Base-by-base conservation (phyloP, 2,888 invertebrate species). In the Yponomeuta evonymella region DNA sequence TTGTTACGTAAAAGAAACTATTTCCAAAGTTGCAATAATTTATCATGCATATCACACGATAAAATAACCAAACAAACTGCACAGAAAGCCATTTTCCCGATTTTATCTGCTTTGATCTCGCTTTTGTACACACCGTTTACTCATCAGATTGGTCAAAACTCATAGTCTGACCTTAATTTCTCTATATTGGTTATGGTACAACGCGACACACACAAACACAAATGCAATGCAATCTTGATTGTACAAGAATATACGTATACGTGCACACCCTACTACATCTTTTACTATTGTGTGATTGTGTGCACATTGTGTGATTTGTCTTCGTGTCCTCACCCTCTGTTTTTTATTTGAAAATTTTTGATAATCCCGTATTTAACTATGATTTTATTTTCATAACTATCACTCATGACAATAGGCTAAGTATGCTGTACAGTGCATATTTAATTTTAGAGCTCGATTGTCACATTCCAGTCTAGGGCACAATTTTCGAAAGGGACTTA, bases 271-370 rank as follows among this genome's bases (percentile, higher is more conserved):
- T n/a, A n/a, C 36, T 67, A 43, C 33, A 12, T 36, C 30, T 10
- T 2, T 67, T n/a, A 5, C 43, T 67, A 43, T n/a, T 67, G 10
- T 67, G 30, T 65, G 12, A 30, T 29, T 67, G 67, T 67, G 68
- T 48, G 78, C 76, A 80, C 77, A 30, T 29, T 67, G 67, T 67
- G 68, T 48, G 78, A 76, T 81, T 78, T 82, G 84, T 78, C 83
- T 83, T 83, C 82, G 83, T 83, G 84, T 85, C 81, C 78, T 75
- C 76, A 73, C 72, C 75, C 75, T 76, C 74, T 78, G 74, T 76
- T 77, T 79, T 79, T 75, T 76, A 75, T 72, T 76, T 76, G 73
- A 73, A 71, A 76, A 73, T 76, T 76, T 76, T 76, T 74, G 76
- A 77, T 77, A 68, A 51, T 51, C 29, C 51, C 68, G 11, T 23